Evolutionary conservation across 2,797 vertebrate species (phyloP).

Genomic region (Harpagifer antarcticus): DNA sequence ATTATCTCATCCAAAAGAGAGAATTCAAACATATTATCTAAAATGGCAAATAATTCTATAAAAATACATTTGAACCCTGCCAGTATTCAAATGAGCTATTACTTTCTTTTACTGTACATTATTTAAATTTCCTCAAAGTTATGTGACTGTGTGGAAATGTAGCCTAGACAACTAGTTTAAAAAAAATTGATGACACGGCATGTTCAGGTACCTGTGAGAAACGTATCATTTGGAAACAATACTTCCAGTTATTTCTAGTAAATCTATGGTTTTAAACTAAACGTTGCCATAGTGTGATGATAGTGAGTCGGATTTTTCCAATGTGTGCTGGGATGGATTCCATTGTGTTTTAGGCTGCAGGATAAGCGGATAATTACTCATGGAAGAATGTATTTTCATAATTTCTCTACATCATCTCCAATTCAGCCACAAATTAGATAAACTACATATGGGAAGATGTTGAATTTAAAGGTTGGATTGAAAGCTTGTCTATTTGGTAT

Average conservation of each 20-base stretch:
- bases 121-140: neutral
- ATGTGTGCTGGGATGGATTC: neutral
- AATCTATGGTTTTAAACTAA: neutral
- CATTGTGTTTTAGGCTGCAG: neutral
- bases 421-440: neutral
- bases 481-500: neutral
- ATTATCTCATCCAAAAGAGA: too few relatives aligned
- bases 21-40: too few relatives aligned
- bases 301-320: too few relatives aligned
- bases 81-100: too few relatives aligned
- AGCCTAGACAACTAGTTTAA: neutral
- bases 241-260: too few relatives aligned
- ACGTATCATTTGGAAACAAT: neutral
- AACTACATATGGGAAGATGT: neutral
- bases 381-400: neutral
- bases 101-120: too few relatives aligned
- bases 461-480: neutral
- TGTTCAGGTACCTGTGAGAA: neutral
- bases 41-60: too few relatives aligned
- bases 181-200: neutral
- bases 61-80: too few relatives aligned
- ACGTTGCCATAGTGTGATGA: neutral
- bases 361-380: neutral
- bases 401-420: neutral
- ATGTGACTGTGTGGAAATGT: too few relatives aligned